Percentiles rank a stretch among this genome's conserved stretches.
phyloP scores from a whole-genome alignment of 2,113 vertebrate species.

The Rhinogobius similis region DNA sequence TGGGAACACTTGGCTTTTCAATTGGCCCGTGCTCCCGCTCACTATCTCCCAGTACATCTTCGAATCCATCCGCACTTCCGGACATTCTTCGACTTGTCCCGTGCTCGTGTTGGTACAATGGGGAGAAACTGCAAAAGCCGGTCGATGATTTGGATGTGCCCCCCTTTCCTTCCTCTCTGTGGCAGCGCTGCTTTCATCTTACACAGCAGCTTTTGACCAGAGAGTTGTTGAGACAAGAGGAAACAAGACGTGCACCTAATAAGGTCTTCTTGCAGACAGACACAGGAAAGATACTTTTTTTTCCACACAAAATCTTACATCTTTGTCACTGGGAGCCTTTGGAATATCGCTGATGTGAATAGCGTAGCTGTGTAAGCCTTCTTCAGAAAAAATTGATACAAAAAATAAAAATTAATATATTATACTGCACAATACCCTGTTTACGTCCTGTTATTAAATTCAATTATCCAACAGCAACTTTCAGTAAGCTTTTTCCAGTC shows the following conservation, averaged over 20 bases:
- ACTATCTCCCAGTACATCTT: conserved; percentile 47
- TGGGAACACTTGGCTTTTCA: conserved; percentile 71
- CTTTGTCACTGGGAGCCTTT: background rate
- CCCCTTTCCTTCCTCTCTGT: conserved; percentile 59
- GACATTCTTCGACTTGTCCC: conserved; percentile 39
- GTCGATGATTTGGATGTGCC: conserved; percentile 51
- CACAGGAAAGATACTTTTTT: conserved; percentile 19
- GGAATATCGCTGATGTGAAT: background rate
- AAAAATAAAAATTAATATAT: background rate
- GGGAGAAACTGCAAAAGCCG: conserved; percentile 28
- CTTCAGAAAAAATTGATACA: background rate
- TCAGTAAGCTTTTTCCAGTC: background rate
- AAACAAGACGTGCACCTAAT: conserved; percentile 38
- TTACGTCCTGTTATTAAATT: background rate
- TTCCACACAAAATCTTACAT: background rate
- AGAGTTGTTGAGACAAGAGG: conserved; percentile 17
- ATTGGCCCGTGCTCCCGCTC: conserved; percentile 69
- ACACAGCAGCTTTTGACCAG: conserved; percentile 11
- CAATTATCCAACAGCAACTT: background rate
- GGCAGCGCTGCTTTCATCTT: conserved; percentile 17
- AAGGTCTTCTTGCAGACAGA: conserved; percentile 26
- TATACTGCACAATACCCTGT: background rate
- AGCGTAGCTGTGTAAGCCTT: conserved; percentile 4
- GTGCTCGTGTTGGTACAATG: conserved; percentile 10
- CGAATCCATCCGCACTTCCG: conserved; percentile 31